Percentiles rank a stretch among this genome's conserved stretches.
phyloP scores from a whole-genome alignment of 2,888 invertebrate species.

The Syritta pipiens region DNA sequence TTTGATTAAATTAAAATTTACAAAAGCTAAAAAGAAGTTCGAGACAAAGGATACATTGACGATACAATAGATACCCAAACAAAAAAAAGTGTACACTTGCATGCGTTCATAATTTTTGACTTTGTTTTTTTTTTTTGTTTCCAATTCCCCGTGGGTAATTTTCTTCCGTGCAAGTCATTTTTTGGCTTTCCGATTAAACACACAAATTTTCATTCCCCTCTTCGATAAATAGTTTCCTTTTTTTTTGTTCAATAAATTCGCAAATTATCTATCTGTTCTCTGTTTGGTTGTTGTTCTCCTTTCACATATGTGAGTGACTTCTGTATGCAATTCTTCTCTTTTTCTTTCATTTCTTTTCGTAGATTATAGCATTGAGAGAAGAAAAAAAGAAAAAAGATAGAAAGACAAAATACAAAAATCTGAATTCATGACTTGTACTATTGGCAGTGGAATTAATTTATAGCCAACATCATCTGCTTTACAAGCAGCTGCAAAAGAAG shows the following conservation, averaged over 20 bases:
- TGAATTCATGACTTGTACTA: conserved; percentile 11
- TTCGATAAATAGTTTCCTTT: background rate
- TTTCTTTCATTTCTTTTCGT: background rate
- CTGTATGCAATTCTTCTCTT: conserved; percentile 3
- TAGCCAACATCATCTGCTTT: background rate
- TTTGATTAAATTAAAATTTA: conserved; percentile 18
- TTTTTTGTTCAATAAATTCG: background rate
- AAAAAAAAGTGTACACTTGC: background rate
- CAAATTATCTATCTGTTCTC: background rate
- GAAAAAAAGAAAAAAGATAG: background rate
- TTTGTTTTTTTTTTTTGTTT: background rate
- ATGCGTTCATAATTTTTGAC: background rate
- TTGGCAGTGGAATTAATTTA: conserved; percentile 28
- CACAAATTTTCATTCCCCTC: background rate
- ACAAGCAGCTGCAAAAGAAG: background rate
- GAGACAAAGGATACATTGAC: too few species aligned
- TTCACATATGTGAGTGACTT: background rate
- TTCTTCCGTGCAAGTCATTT: too few species aligned
- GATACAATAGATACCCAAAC: too few species aligned
- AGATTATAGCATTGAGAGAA: conserved; percentile 15
- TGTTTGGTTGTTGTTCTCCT: background rate
- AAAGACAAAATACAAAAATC: background rate
- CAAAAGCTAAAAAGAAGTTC: background rate
- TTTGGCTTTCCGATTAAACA: too few species aligned
- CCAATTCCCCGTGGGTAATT: background rate